These are phyloP conservation scores for Porites australiensis DNA, from an alignment of 64 coral and sea anemone species.

Conservation along the genomic window DNA sequence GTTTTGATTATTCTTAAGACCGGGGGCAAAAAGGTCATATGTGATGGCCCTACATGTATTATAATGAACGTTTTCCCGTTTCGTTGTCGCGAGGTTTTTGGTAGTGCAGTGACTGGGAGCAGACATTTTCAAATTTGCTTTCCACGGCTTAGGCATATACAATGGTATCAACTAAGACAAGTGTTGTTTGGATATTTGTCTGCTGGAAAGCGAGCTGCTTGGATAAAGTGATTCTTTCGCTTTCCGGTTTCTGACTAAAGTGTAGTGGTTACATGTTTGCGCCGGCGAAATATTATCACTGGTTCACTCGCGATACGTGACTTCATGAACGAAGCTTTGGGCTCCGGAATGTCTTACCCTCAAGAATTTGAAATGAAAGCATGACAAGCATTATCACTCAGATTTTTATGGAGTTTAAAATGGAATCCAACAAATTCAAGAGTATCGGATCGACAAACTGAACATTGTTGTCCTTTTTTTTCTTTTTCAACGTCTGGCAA, in stretches of 20 bases:
- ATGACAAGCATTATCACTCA: background rate
- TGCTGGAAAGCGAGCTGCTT: constrained; percentile 2
- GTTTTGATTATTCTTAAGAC: constrained; percentile 69
- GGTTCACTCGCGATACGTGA: background rate
- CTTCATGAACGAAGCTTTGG: background rate
- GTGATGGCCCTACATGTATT: constrained; percentile 56
- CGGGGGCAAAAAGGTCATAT: constrained; percentile 88
- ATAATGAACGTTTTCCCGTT: constrained; percentile 45
- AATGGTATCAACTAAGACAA: background rate
- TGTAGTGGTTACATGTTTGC: constrained; percentile 1
- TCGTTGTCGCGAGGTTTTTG: background rate
- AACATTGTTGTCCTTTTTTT: background rate
- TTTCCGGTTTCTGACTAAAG: background rate
- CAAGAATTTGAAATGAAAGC: background rate
- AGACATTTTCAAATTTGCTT: background rate
- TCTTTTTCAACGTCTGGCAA: background rate
- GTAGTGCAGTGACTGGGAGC: background rate
- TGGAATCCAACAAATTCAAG: constrained; percentile 9
- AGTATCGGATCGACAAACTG: background rate
- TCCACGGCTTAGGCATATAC: background rate
- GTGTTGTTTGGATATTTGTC: constrained; percentile 25
- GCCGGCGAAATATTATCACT: background rate
- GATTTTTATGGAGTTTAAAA: background rate
- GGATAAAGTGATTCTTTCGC: background rate
- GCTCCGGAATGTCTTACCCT: no score